These are phyloP conservation scores for Heliornis fulica DNA, from an alignment of 2,113 vertebrate species.

Conservation along the genomic window DNA sequence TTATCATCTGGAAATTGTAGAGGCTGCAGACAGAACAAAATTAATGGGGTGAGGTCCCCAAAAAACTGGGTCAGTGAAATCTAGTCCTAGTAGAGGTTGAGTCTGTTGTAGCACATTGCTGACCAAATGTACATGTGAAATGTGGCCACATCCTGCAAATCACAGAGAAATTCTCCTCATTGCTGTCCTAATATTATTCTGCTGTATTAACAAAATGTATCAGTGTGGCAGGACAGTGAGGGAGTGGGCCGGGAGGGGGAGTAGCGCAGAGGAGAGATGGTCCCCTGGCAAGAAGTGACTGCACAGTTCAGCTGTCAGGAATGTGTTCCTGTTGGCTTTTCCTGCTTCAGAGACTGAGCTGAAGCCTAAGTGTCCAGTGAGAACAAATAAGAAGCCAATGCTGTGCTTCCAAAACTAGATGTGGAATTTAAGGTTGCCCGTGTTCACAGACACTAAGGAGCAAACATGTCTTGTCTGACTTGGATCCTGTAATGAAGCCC, in stretches of 20 bases:
- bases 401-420: background rate
- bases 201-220: background rate
- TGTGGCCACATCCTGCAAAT: background rate
- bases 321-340: background rate
- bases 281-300: background rate
- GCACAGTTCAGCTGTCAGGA: background rate
- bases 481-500: background rate
- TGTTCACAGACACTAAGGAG: background rate
- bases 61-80: background rate
- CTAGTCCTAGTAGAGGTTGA: background rate
- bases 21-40: background rate
- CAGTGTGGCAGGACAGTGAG: background rate
- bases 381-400: background rate
- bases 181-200: background rate
- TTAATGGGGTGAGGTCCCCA: background rate
- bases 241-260: background rate
- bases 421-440: background rate
- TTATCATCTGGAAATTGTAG: background rate
- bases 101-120: background rate
- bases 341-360: background rate
- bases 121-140: background rate
- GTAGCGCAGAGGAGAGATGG: background rate
- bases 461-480: background rate
- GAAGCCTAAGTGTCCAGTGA: background rate
- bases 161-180: background rate